Conservation (phyloP, 1,140 invertebrate species). For the Procambarus clarkii region DNA sequence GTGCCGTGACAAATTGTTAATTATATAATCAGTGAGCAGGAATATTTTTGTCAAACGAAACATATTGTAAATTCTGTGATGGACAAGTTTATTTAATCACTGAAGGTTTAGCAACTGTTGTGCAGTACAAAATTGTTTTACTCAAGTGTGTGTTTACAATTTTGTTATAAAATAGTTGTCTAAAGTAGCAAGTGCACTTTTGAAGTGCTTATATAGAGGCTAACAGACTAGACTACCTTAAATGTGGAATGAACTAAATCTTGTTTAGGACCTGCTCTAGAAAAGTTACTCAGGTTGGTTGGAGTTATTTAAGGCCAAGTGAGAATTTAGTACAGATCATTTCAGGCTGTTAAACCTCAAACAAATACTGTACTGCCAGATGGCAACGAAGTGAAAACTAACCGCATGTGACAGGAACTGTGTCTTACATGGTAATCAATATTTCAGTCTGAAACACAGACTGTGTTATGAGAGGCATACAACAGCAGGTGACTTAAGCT, state of each 20-base stretch:
- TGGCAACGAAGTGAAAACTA: neutral
- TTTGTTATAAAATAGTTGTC: slow-evolving; percentile 58
- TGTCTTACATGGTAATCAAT: neutral
- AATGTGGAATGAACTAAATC: neutral
- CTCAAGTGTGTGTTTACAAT: slow-evolving; percentile 47
- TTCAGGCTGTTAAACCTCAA: neutral
- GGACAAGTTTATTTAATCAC: neutral
- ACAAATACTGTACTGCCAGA: slow-evolving; percentile 5
- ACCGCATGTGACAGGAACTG: neutral
- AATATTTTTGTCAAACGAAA: no score
- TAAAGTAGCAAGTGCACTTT: slow-evolving; percentile 20
- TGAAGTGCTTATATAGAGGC: slow-evolving; percentile 28
- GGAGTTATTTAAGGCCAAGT: neutral
- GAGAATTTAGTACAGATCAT: slow-evolving; percentile 13
- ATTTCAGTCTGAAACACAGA: neutral
- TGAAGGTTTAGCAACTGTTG: slow-evolving; percentile 30
- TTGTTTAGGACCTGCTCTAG: neutral
- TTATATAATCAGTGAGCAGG: no score
- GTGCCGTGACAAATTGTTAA: no score
- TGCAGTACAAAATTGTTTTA: slow-evolving; percentile 55
- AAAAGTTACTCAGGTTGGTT: neutral
- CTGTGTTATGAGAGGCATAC: neutral
- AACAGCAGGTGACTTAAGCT: slow-evolving; percentile 3
- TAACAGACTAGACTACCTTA: neutral
- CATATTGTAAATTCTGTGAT: no score